Evolutionary conservation across 2,797 vertebrate genomes (phyloP).

Genomic region (Pelochelys cantorii): DNA sequence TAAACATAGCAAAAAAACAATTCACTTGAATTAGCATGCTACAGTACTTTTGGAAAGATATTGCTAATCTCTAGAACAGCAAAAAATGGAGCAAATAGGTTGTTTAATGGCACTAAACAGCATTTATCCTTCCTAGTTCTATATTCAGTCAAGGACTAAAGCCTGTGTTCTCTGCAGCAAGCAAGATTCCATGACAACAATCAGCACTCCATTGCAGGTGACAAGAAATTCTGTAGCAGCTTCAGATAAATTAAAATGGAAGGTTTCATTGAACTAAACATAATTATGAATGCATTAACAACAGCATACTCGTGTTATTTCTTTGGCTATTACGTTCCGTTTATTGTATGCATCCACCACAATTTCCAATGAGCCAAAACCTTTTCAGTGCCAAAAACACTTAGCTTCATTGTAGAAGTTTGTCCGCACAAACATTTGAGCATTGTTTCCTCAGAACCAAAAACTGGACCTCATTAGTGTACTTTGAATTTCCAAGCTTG

Average conservation of each 20-base stretch:
- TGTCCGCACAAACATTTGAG: not conserved
- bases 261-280: not conserved
- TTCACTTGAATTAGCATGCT: not conserved
- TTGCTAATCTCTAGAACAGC: not conserved
- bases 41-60: not conserved
- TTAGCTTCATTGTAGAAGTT: not conserved
- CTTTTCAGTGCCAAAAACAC: not conserved
- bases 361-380: not conserved
- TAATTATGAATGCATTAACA: not conserved
- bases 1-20: no score
- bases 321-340: fast-evolving
- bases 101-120: fast-evolving
- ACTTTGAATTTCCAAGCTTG: not conserved
- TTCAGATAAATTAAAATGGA: not conserved
- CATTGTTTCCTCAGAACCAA: not conserved
- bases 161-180: not conserved
- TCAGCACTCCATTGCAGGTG: not conserved
- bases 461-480: not conserved
- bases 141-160: not conserved
- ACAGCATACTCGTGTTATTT: not conserved
- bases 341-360: not conserved
- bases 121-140: not conserved
- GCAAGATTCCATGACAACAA: not conserved
- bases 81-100: not conserved
- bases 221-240: not conserved